Evolutionary conservation across 2,797 vertebrate species (phyloP), one percentile per base, ranked within the genome.

Genomic region (Danio kyathit): DNA sequence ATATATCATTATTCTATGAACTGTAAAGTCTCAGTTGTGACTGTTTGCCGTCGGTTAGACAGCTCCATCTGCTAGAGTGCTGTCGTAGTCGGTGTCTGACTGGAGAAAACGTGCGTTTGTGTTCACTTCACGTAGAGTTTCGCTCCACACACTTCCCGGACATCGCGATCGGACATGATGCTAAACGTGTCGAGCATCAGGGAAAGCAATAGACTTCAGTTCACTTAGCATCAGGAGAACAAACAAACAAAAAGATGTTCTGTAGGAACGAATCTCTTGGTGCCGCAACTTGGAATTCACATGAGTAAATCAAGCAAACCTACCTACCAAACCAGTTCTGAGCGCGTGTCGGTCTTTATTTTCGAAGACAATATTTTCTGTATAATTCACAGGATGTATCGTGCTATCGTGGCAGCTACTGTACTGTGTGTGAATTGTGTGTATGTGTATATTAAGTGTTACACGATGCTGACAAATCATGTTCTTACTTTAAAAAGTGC

Each of bases 341-440:
- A 57, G 79, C 3, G 67, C 13, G 29, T 40, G 87, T 91, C 87
- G 85, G 89, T 86, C 87, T 78, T 85, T 89, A 86, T 91, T 85
- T 87, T 71, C 81, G 82, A 77, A 86, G 81, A 89, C 76, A 61
- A 60, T 78, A 61, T 92, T 91, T 92, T 90, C 80, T 91, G 92
- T 89, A 91, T 93, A 90, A 93, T 90, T 92, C 71, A 91, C 93
- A 90, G 93, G 90, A 89, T 94, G 93, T 94, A 89, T 92, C 86
- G 93, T 95, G 94, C 92, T 94, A 93, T 85, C 91, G 92, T 94
- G 93, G 94, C 94, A 95, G 93, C 94, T 95, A 94, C 92, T 92
- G 93, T 91, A 87, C 83, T 85, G 83, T 85, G 75, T 75, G 63
- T 87, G 74, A 74, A 71, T 76, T 41, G 73, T 77, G 46, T 82